A percentile compares a stretch with the other conserved stretches of the same genome.
Conservation (phyloP, 2,888 invertebrate genomes). For the Erebia aethiops region DNA sequence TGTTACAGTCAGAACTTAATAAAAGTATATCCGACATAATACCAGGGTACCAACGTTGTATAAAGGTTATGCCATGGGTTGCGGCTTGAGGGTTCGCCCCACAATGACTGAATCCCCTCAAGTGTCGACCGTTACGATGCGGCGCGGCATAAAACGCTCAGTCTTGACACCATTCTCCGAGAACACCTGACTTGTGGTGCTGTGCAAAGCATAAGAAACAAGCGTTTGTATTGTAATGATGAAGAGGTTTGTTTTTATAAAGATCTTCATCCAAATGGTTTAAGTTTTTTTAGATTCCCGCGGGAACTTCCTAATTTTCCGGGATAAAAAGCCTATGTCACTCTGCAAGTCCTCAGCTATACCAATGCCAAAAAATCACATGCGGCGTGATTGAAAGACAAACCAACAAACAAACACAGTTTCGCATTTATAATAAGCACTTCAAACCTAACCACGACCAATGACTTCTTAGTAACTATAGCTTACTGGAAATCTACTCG, state of each 20-base stretch:
- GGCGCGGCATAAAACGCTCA: slow-evolving; percentile 56
- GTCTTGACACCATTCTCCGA: slow-evolving; percentile 64
- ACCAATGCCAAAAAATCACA: no score
- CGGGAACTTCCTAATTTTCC: no score
- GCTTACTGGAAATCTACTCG: no score
- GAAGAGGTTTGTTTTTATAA: not conserved
- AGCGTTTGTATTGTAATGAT: slow-evolving; percentile 14
- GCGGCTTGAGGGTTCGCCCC: slow-evolving; percentile 16
- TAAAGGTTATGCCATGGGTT: slow-evolving; percentile 26
- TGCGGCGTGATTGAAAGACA: no score
- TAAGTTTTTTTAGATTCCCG: no score
- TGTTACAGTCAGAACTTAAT: no score
- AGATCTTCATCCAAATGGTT: no score
- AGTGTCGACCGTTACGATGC: slow-evolving; percentile 34
- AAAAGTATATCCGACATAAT: not conserved
- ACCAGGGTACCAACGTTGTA: slow-evolving; percentile 12
- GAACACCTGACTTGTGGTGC: slow-evolving; percentile 51
- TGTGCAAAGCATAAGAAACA: slow-evolving; percentile 37
- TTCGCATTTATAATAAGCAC: no score
- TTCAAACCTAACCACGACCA: not conserved
- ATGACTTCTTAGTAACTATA: no score
- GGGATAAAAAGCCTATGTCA: no score
- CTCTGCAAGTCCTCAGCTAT: no score
- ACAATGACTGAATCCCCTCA: slow-evolving; percentile 34
- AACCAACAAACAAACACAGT: no score